These are phyloP conservation scores for Masnerella sp. DNA, from an alignment of 2,888 invertebrate genomes.

Conservation along the genomic window DNA sequence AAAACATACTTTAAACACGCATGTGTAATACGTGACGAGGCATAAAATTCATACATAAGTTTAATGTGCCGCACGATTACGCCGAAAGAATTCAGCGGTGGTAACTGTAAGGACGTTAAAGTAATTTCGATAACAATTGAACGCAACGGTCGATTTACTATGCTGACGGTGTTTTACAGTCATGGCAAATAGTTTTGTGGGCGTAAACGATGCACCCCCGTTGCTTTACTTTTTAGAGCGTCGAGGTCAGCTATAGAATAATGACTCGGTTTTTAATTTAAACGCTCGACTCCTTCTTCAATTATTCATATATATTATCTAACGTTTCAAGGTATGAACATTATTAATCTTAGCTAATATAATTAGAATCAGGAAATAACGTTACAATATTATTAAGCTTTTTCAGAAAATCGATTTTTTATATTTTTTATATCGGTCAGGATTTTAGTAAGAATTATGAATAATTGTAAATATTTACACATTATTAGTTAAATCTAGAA, in stretches of 20 bases:
- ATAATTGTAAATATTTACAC: too few species aligned
- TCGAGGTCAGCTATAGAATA: conserved; percentile 6
- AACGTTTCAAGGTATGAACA: too few species aligned
- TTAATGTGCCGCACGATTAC: conserved; percentile 3
- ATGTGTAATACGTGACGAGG: not conserved
- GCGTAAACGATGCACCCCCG: too few species aligned
- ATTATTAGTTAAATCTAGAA: too few species aligned
- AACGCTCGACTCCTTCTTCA: not conserved
- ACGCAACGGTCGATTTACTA: not conserved
- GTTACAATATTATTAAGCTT: too few species aligned
- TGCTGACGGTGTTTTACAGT: not conserved
- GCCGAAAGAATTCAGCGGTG: not conserved
- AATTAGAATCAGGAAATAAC: too few species aligned
- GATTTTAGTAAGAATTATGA: too few species aligned
- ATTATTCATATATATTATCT: not conserved
- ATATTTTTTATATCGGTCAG: too few species aligned
- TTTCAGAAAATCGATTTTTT: too few species aligned
- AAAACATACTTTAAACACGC: not conserved
- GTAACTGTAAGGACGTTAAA: too few species aligned
- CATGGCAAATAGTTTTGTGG: too few species aligned
- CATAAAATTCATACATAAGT: not conserved
- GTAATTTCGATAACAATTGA: not conserved
- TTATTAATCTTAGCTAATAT: too few species aligned
- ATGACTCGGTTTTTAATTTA: conserved; percentile 2
- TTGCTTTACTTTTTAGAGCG: not conserved